Evolutionary conservation across 2,113 vertebrate genomes (phyloP).

Genomic region (Diglossa brunneiventris): DNA sequence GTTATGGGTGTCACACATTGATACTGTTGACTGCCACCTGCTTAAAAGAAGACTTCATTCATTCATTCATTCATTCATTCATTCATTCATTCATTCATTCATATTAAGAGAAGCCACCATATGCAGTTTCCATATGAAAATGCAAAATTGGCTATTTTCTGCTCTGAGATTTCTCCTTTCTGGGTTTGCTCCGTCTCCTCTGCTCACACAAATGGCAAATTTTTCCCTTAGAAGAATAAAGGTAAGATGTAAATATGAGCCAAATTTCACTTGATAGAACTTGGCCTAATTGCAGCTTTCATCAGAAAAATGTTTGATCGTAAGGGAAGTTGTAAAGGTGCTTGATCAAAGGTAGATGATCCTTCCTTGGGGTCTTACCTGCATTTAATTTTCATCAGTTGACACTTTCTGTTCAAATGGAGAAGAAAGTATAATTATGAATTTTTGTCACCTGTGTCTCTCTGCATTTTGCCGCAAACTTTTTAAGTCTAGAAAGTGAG

Average conservation of each 20-base stretch:
- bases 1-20: background rate
- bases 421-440: background rate
- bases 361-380: background rate
- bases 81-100: background rate
- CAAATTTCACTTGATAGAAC: background rate
- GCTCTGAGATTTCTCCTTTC: background rate
- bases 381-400: background rate
- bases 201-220: background rate
- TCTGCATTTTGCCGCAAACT: background rate
- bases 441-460: background rate
- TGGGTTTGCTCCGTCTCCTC: background rate
- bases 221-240: background rate
- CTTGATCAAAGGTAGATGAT: background rate
- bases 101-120: background rate
- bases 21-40: background rate
- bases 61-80: background rate
- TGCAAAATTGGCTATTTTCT: background rate
- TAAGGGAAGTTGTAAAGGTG: background rate
- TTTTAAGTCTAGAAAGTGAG: background rate
- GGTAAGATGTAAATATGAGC: background rate
- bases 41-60: background rate
- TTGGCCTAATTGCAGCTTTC: background rate
- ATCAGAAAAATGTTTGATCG: background rate
- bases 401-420: background rate
- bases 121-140: background rate